Evolutionary conservation across 2,113 vertebrate species (phyloP).

Genomic region (Otus sunia): DNA sequence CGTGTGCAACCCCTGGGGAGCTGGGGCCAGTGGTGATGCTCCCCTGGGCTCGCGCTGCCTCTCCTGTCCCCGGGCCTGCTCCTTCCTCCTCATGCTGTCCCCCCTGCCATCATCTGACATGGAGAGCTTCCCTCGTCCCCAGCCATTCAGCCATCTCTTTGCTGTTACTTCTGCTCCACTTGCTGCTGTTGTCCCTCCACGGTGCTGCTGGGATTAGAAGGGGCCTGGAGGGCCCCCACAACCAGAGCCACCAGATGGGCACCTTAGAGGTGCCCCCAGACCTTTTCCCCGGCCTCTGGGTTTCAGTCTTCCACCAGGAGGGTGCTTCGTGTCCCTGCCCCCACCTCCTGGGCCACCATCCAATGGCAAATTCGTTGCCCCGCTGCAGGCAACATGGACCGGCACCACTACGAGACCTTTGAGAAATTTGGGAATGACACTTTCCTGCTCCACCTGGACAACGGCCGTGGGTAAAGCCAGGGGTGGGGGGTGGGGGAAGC

Average conservation of each 20-base stretch:
- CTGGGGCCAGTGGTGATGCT: accelerated
- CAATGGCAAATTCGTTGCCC: not conserved
- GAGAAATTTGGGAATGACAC: slow-evolving; percentile 87
- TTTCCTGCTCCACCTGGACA: slow-evolving; percentile 84
- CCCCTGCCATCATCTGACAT: not conserved
- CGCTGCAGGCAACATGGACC: slow-evolving; percentile 82
- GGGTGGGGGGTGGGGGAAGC: not conserved
- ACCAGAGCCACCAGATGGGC: not conserved
- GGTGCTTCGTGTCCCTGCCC: accelerated
- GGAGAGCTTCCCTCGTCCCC: not conserved
- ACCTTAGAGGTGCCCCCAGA: not conserved
- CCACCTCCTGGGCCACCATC: not conserved
- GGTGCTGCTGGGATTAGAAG: not conserved
- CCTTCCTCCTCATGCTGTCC: not conserved
- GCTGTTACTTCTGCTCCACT: slow-evolving; percentile 36
- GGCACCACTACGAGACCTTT: slow-evolving; percentile 87
- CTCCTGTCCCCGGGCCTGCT: accelerated
- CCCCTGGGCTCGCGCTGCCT: not conserved
- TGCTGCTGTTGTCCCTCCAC: not conserved
- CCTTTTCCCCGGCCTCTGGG: not conserved
- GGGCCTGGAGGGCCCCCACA: accelerated
- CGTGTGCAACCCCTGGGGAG: not conserved
- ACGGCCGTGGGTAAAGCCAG: slow-evolving; percentile 78
- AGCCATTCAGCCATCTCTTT: not conserved
- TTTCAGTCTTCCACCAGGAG: not conserved